Evolutionary conservation across 2,888 invertebrate species (phyloP).

Genomic region (Aporophyla nigra): DNA sequence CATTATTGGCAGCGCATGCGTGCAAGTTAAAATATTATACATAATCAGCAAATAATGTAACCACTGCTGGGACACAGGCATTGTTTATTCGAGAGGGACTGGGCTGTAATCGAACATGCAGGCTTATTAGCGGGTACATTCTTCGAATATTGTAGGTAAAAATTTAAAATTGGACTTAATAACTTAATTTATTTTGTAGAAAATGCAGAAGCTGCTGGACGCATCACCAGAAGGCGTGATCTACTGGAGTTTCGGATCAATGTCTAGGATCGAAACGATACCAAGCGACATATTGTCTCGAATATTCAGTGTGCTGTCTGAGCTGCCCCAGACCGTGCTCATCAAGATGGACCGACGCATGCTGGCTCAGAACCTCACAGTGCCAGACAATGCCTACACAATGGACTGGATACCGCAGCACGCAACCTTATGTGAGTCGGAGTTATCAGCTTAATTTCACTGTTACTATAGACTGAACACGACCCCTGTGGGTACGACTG

Average conservation of each 20-base stretch:
- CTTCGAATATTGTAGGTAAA: too few species aligned
- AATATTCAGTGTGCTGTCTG: conserved; percentile 88
- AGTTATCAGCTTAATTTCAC: conserved; percentile 16
- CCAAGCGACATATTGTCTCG: conserved; percentile 84
- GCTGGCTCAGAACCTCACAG: conserved; percentile 85
- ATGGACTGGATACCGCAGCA: conserved; percentile 91
- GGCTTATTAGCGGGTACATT: too few species aligned
- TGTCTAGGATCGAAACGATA: conserved; percentile 90
- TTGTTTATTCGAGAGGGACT: too few species aligned
- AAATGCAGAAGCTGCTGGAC: conserved; percentile 85
- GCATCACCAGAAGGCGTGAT: conserved; percentile 88
- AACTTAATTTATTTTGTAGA: conserved; percentile 72
- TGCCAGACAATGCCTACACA: conserved; percentile 88
- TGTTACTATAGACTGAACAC: conserved; percentile 10
- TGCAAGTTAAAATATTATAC: neutral
- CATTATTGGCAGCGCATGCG: neutral
- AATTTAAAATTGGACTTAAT: neutral
- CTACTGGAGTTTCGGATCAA: conserved; percentile 91
- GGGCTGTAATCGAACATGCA: too few species aligned
- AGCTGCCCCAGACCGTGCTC: conserved; percentile 89
- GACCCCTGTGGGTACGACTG: conserved; percentile 28
- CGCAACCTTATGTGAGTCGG: conserved; percentile 88
- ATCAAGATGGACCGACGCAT: conserved; percentile 89
- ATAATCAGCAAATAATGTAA: too few species aligned
- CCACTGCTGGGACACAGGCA: too few species aligned